Base-by-base conservation (phyloP, 1,140 invertebrate genomes). In the Cyphomyrmex costatus region DNA sequence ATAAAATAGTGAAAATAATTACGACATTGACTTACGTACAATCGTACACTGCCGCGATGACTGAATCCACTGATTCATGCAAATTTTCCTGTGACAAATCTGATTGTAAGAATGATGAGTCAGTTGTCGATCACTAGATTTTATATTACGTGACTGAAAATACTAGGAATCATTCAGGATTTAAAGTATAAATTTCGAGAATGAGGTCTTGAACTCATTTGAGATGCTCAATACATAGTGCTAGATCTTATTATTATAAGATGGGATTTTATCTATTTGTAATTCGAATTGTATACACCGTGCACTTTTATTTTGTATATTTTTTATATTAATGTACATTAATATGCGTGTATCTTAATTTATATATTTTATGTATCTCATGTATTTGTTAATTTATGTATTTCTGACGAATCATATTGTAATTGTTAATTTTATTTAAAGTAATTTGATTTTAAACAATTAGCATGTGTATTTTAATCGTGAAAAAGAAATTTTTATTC, bases 71-170 rank as follows among this genome's bases (percentile, higher is more conserved):
- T 65, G 76, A 51, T 33, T 78, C 60, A 78, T 51, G 24, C 36
- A 63, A 78, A 27, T 65, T 65, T 51, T 27, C 61, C 42, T 49
- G 49, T n/a, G 42, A 65, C 42, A n/a, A 78, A n/a, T 65, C 30
- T 1, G 10, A 42, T 42, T 42, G 36, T 42, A 5, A 36, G 14
- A 78, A 8, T 51, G 24, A 78, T n/a, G 33, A 66, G n/a, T 21
- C 60, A 78, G 27, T 30, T 60, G 0, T 21, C 19, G 58, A 36
- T 2, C 12, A 10, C 16, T 58, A 60, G 21, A 42, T 33, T 33
- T 56, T 21, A 58, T 4, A 3, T 51, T 4, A 42, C 16, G 14
- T 33, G 4, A 60, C 27, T 76, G 5, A 24, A 24, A 33, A 24
- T 24, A 24, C 53, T 24, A 42, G 68, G 14, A 30, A 49, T 30